These are phyloP conservation scores for Oryzias sinensis DNA, from an alignment of 2,797 vertebrate genomes.

Conservation along the genomic window DNA sequence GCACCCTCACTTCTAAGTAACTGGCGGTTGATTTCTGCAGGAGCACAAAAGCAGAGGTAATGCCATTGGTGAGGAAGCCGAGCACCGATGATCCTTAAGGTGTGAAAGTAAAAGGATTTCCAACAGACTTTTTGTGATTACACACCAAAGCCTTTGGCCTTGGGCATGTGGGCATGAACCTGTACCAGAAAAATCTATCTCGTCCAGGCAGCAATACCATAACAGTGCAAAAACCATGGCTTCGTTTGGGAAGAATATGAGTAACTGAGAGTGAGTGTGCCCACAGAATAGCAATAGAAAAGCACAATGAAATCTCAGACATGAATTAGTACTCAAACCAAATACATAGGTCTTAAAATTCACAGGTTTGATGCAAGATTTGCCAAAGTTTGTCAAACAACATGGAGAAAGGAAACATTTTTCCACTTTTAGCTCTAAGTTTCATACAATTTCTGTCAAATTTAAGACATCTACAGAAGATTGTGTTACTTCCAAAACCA, in stretches of 20 bases:
- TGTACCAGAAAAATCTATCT: slow-evolving; percentile 48
- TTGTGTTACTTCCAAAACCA: too few species aligned
- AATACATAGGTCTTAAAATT: slow-evolving; percentile 14
- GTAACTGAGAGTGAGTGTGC: slow-evolving; percentile 41
- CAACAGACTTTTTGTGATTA: slow-evolving; percentile 57
- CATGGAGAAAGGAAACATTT: too few species aligned
- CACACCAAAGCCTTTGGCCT: slow-evolving; percentile 35
- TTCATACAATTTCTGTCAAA: too few species aligned
- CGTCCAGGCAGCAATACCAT: slow-evolving; percentile 35
- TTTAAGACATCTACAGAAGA: too few species aligned
- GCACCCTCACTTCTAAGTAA: slow-evolving; percentile 51
- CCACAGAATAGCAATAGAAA: slow-evolving; percentile 23
- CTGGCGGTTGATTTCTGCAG: slow-evolving; percentile 56
- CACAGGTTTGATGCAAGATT: too few species aligned
- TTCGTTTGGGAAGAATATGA: slow-evolving; percentile 42
- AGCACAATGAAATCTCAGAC: slow-evolving; percentile 47
- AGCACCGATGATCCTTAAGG: slow-evolving; percentile 45
- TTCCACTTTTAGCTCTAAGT: too few species aligned
- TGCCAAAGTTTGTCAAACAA: too few species aligned
- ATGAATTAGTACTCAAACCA: slow-evolving; percentile 13
- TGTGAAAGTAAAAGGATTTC: slow-evolving; percentile 55
- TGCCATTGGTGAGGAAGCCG: slow-evolving; percentile 39
- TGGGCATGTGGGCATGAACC: slow-evolving; percentile 39
- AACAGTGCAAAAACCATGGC: slow-evolving; percentile 48
- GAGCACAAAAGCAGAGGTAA: slow-evolving; percentile 41